phyloP scores from a whole-genome alignment of 2,797 vertebrate species.

The Hypotaenidia okinawae region DNA sequence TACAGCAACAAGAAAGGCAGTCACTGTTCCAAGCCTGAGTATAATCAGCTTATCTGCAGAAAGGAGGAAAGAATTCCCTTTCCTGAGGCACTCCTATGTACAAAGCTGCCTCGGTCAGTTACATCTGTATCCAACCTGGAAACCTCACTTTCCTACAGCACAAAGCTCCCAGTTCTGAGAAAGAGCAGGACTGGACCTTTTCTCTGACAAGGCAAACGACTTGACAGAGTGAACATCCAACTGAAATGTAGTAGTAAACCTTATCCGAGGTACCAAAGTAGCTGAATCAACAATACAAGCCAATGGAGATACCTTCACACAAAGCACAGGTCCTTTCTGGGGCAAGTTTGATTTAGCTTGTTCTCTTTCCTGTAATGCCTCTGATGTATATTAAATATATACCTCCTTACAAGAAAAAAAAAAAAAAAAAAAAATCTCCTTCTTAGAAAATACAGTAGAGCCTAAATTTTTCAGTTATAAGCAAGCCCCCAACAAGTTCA shows the following conservation, averaged over 20 bases:
- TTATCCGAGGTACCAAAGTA: neutral
- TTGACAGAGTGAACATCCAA: neutral
- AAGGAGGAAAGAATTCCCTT: conserved; percentile 5
- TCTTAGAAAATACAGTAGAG: neutral
- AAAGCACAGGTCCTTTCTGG: neutral
- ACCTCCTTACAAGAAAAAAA: neutral
- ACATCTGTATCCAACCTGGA: neutral
- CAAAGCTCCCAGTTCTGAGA: neutral
- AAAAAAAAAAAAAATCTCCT: neutral
- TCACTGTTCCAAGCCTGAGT: neutral
- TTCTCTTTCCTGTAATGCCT: neutral
- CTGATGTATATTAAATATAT: neutral
- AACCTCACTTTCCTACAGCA: neutral
- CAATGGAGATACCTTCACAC: neutral
- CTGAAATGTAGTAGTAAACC: neutral
- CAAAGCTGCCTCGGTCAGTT: neutral
- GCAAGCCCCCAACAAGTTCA: neutral
- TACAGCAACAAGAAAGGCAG: conserved; percentile 23
- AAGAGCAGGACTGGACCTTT: neutral
- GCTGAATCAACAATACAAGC: neutral
- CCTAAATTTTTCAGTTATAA: neutral
- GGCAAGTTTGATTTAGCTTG: neutral
- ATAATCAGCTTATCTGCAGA: conserved; percentile 30
- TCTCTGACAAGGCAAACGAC: neutral
- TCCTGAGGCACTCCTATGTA: neutral